Evolutionary conservation across 2,888 invertebrate species (phyloP).

Genomic region (Tigriopus californicus): DNA sequence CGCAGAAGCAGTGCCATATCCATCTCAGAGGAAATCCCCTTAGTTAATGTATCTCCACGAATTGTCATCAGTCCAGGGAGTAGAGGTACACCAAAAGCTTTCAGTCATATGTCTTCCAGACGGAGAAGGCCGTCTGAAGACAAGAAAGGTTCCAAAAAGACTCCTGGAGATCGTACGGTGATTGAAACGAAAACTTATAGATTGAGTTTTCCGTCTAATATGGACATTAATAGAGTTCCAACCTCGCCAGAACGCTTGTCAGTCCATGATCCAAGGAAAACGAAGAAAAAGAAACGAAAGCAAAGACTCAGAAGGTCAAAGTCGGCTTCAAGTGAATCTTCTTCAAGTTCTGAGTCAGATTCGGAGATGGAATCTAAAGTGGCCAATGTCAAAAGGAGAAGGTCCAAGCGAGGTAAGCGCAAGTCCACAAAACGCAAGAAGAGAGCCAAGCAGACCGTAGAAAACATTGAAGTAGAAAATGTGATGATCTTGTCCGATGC

Average conservation of each 20-base stretch:
- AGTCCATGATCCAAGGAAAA: not conserved
- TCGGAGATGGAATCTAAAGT: not conserved
- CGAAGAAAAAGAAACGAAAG: not conserved
- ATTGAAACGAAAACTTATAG: no score
- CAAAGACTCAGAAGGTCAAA: not conserved
- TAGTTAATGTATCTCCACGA: not conserved
- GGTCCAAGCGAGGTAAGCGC: not conserved
- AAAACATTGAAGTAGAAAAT: not conserved
- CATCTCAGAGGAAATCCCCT: not conserved
- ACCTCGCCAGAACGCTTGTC: no score
- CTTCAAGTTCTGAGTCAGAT: not conserved
- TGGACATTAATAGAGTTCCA: no score
- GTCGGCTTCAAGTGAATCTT: not conserved
- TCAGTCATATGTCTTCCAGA: not conserved
- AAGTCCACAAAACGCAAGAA: not conserved
- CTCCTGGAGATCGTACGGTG: no score
- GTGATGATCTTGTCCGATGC: not conserved
- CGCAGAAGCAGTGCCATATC: not conserved
- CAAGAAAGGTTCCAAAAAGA: no score
- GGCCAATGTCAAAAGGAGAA: not conserved
- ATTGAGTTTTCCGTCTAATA: no score
- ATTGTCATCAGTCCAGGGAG: not conserved
- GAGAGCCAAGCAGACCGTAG: not conserved
- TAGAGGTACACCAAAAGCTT: not conserved
- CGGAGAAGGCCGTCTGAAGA: not conserved